Evolutionary conservation across 1,140 invertebrate genomes (phyloP), one percentile per base, ranked within the genome.

Genomic region (Maconellicoccus hirsutus): DNA sequence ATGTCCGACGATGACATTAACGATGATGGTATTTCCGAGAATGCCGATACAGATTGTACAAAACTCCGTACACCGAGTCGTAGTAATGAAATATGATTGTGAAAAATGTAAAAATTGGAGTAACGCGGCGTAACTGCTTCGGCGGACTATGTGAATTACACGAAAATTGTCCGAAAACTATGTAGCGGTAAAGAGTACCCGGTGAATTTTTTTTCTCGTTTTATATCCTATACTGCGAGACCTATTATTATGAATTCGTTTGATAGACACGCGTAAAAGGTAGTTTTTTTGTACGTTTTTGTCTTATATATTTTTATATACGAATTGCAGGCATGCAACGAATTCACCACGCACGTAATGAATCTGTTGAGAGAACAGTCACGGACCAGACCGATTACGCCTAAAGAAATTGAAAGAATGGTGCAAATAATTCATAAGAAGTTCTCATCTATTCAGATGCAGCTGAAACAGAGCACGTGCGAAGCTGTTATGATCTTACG

Each of bases 401-500:
- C 91, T 25, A 91, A 95, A 82, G 97, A 99, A 84, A 99, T 99
- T 76, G 96, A 99, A 79, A 87, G 97, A 77, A 99, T 99, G 98
- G 97, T 99, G 25, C 93, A 94, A 82, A 99, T 99, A 76, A 99
- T 99, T 75, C 93, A 98, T 80, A 98, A 98, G 85, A 99, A 99
- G 81, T 99, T 99, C 85, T 96, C 94, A 75, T 96, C 95, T 73
- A 99, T 99, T 78, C 97, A 99, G 83, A 97, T 99, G 90, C 98
- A 99, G 81, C 82, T 99, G 75, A 99, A 99, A 82, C 98, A 99
- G 82, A 97, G 93, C 73, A 99, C 97, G 16, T 99, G 98, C 80
- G 98, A 99, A 81, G 98, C 98, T n/a, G 97, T 99, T 70, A 99
- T 99, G 97, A 99, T 99, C 73, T 84, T 99, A 26, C 85, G 96